Evolutionary conservation across 2,888 invertebrate genomes (phyloP).

Genomic region (Elmis aenea): DNA sequence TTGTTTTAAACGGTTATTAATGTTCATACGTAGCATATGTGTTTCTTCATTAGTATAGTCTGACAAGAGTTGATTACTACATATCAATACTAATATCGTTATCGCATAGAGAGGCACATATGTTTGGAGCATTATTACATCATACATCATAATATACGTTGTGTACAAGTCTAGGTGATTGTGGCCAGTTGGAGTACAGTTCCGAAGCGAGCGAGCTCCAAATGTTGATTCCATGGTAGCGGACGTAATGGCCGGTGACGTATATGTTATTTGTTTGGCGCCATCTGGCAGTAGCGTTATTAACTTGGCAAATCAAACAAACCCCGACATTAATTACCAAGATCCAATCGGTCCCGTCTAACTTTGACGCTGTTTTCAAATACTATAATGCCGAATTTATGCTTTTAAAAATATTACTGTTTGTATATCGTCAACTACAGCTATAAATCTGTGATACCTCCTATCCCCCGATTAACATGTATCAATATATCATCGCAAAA

Average conservation of each 20-base stretch:
- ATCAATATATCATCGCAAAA: no score
- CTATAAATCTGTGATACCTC: no score
- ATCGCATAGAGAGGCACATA: constrained; percentile 46
- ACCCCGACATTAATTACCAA: constrained; percentile 47
- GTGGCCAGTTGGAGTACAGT: constrained; percentile 37
- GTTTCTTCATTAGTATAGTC: constrained; percentile 45
- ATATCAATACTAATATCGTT: constrained; percentile 48
- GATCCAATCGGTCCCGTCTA: constrained; percentile 39
- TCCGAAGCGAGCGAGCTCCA: constrained; percentile 17
- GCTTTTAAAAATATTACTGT: neutral
- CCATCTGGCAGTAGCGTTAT: constrained; percentile 50
- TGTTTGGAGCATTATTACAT: constrained; percentile 49
- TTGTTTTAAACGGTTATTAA: neutral
- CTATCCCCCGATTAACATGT: no score
- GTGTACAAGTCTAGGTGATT: constrained; percentile 44
- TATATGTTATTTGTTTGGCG: constrained; percentile 50
- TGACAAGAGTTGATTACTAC: constrained; percentile 42
- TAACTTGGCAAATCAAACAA: constrained; percentile 52
- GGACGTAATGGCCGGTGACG: constrained; percentile 47
- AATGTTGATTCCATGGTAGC: constrained; percentile 25
- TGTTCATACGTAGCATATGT: constrained; percentile 43
- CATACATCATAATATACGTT: constrained; percentile 44
- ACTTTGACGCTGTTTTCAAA: constrained; percentile 31
- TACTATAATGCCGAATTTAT: neutral
- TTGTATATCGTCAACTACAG: neutral